Percentiles rank a stretch among this genome's conserved stretches.
phyloP scores from a whole-genome alignment of 2,113 vertebrate genomes.

The Charadrius vociferus region DNA sequence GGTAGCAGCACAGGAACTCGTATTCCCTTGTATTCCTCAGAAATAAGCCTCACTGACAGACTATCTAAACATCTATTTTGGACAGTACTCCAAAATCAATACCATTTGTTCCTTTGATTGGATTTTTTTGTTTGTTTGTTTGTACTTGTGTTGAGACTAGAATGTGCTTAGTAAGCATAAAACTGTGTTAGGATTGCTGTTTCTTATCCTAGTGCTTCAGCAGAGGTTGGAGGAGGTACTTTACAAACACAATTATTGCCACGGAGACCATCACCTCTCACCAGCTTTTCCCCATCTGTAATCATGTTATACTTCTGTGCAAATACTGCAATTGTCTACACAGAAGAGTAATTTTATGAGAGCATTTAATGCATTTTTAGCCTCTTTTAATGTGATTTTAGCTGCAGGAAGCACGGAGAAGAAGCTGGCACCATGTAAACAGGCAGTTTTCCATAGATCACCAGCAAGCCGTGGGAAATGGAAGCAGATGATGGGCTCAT shows the following conservation, averaged over 20 bases:
- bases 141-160: neutral
- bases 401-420: neutral
- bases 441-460: neutral
- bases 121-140: neutral
- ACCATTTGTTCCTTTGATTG: neutral
- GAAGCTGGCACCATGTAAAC: neutral
- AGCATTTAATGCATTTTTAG: neutral
- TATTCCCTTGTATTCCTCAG: neutral
- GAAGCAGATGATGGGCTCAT: neutral
- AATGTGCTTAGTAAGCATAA: neutral
- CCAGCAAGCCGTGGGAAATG: neutral
- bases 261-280: neutral
- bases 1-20: neutral
- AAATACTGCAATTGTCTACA: neutral
- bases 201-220: neutral
- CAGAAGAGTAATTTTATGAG: conserved; percentile 21
- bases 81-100: neutral
- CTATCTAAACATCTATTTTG: neutral
- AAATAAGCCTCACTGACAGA: neutral
- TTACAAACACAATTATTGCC: neutral
- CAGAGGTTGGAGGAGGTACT: neutral
- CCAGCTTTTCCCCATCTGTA: neutral
- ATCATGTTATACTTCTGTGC: neutral
- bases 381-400: conserved; percentile 1
- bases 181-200: neutral